Evolutionary conservation across 1,140 invertebrate species (phyloP).

Genomic region (Caenorhabditis tropicalis): DNA sequence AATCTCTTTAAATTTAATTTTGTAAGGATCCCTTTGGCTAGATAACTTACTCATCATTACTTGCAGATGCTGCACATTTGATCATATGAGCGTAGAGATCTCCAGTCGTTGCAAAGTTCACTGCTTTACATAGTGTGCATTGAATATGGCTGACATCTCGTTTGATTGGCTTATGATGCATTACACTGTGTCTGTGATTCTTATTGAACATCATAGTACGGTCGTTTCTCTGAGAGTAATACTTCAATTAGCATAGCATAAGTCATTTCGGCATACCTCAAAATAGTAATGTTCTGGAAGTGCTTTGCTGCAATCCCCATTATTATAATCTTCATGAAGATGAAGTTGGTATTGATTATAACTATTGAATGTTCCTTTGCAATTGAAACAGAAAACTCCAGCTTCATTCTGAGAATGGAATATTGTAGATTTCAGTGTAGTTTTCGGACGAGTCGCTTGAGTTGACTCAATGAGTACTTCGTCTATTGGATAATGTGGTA

Average conservation of each 20-base stretch:
- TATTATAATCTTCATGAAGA: not conserved
- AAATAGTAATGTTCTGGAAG: not conserved
- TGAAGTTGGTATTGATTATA: not conserved
- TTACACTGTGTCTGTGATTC: not conserved
- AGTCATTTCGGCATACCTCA: not conserved
- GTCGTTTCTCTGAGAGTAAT: not conserved
- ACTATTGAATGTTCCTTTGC: slow-evolving; percentile 2
- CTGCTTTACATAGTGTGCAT: not conserved
- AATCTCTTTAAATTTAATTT: not conserved
- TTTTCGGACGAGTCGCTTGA: not conserved
- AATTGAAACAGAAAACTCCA: slow-evolving; percentile 29
- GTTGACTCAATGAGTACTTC: not conserved
- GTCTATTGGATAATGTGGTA: not conserved
- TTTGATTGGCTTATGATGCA: not conserved
- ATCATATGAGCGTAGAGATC: slow-evolving; percentile 26
- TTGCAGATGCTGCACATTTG: not conserved
- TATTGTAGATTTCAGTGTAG: not conserved
- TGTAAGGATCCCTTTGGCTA: not conserved
- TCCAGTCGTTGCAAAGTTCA: not conserved
- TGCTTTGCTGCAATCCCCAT: not conserved
- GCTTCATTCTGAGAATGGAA: not conserved
- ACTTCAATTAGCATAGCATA: not conserved
- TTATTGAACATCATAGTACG: not conserved
- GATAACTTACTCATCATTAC: not conserved
- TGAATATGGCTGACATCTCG: slow-evolving; percentile 11